Conservation (phyloP, 1,140 invertebrate species). For the Pantala flavescens region DNA sequence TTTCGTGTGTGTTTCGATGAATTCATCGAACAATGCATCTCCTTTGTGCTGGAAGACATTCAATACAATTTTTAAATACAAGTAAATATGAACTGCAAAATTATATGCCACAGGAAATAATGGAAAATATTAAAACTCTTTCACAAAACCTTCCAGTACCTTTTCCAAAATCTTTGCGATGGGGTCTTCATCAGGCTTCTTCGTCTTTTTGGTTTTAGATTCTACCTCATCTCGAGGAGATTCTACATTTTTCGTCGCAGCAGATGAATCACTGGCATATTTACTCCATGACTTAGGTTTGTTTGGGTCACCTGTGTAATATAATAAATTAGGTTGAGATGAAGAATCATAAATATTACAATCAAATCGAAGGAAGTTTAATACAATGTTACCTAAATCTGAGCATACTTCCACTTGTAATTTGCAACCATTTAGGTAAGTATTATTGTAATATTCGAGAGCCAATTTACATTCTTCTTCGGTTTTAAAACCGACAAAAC, state of each 20-base stretch:
- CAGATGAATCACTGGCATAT: conserved; percentile 59
- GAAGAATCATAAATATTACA: not conserved
- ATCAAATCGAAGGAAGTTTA: not conserved
- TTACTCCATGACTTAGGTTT: conserved; percentile 89
- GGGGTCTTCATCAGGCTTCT: too few species aligned
- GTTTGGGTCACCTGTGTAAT: conserved; percentile 51
- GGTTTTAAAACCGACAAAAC: conserved; percentile 78
- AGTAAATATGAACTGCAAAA: conserved; percentile 16
- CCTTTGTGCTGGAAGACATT: conserved; percentile 57
- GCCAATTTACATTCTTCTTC: conserved; percentile 67
- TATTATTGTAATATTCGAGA: conserved; percentile 67
- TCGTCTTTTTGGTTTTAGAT: too few species aligned
- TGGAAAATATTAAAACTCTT: too few species aligned
- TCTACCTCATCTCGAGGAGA: too few species aligned
- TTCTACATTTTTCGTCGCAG: conserved; percentile 19
- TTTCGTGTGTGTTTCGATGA: conserved; percentile 66
- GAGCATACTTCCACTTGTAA: conserved; percentile 69
- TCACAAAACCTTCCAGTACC: too few species aligned
- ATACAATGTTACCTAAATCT: conserved; percentile 44
- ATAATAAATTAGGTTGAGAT: conserved; percentile 15
- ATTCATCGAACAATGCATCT: conserved; percentile 83
- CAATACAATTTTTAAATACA: conserved; percentile 13
- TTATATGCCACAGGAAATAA: not conserved
- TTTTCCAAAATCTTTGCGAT: too few species aligned
- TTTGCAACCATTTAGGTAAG: conserved; percentile 67